Evolutionary conservation across 2,113 vertebrate species (phyloP).

Genomic region (Xyrauchen texanus): DNA sequence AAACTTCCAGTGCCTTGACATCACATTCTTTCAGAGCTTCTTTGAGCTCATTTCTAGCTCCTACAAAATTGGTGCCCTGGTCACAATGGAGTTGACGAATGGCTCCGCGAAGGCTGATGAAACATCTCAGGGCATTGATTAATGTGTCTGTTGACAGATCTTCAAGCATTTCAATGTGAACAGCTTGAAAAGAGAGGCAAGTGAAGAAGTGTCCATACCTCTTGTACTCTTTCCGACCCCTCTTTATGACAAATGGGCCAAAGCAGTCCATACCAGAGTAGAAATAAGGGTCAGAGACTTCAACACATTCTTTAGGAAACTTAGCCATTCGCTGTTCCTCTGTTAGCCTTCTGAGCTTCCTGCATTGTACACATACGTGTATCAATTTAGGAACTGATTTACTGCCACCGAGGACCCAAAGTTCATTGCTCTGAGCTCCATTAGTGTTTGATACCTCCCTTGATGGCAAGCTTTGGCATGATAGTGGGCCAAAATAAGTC

Average conservation of each 20-base stretch:
- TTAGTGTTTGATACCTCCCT: not conserved
- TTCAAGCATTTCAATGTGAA: slow-evolving; percentile 13
- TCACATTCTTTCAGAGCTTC: not conserved
- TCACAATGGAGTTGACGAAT: not conserved
- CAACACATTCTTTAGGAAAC: not conserved
- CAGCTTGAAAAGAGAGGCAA: not conserved
- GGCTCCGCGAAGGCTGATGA: not conserved
- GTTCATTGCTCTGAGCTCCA: not conserved
- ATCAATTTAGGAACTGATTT: not conserved
- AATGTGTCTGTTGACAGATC: not conserved
- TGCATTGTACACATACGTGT: not conserved
- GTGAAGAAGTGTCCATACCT: slow-evolving; percentile 21
- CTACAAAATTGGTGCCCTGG: not conserved
- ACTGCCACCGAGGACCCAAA: not conserved
- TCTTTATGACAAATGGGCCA: not conserved
- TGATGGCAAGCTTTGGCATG: slow-evolving; percentile 32
- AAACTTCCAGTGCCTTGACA: not conserved
- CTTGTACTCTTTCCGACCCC: slow-evolving; percentile 6
- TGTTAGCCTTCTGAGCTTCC: not conserved
- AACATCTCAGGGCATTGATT: not conserved
- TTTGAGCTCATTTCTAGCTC: not conserved
- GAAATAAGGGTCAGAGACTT: not conserved
- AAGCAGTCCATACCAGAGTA: slow-evolving; percentile 11
- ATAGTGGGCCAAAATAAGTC: slow-evolving; percentile 22
- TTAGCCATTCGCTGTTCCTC: not conserved